These are phyloP conservation scores for Lutjanus campechanus DNA, from an alignment of 2,797 vertebrate genomes.

Conservation along the genomic window DNA sequence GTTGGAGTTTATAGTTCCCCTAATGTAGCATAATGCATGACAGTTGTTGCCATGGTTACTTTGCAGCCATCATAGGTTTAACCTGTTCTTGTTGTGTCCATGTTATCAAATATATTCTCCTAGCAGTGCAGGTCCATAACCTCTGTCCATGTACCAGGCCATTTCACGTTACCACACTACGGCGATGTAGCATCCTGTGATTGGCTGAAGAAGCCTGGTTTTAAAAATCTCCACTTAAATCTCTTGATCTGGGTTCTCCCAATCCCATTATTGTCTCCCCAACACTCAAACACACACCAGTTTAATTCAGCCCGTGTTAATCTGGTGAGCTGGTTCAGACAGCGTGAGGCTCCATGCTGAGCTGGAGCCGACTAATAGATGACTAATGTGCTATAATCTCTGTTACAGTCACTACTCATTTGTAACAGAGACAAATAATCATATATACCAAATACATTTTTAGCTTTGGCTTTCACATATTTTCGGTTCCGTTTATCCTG, in stretches of 20 bases:
- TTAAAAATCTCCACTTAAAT: slow-evolving; percentile 46
- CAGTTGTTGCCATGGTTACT: not conserved
- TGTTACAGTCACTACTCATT: slow-evolving; percentile 12
- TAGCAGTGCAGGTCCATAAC: not conserved
- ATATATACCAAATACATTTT: not conserved
- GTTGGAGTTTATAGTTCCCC: not conserved
- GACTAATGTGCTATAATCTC: slow-evolving; percentile 45
- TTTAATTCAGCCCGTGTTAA: slow-evolving; percentile 43
- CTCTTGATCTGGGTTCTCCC: slow-evolving; percentile 47
- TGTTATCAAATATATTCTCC: not conserved
- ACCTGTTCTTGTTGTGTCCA: not conserved
- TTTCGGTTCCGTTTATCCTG: not conserved
- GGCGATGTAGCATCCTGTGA: slow-evolving; percentile 19
- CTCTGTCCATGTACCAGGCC: not conserved
- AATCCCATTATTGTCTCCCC: slow-evolving; percentile 61
- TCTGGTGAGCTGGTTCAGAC: slow-evolving; percentile 35
- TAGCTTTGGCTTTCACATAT: slow-evolving; percentile 7
- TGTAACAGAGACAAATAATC: not conserved
- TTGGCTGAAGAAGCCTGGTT: slow-evolving; percentile 37
- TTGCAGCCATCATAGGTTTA: not conserved
- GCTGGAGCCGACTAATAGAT: slow-evolving; percentile 20
- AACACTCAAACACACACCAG: slow-evolving; percentile 41
- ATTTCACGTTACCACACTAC: not conserved
- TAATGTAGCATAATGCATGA: not conserved
- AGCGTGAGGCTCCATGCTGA: slow-evolving; percentile 1